Conservation (phyloP, 2,888 invertebrate species). For the Lepidocyrtinus sp. region DNA sequence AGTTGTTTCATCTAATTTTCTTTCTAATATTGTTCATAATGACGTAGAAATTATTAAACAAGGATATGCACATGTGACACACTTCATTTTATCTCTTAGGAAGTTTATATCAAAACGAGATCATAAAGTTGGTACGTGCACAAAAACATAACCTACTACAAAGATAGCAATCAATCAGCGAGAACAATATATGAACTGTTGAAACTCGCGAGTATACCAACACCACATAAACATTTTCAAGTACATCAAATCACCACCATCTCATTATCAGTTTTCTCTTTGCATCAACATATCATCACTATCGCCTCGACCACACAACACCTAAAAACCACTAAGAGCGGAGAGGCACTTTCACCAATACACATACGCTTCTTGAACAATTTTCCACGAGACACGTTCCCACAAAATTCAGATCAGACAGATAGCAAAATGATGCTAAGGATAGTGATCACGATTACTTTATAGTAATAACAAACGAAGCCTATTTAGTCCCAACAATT, state of each 20-base stretch:
- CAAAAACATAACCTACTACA: neutral
- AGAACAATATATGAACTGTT: too few relatives aligned
- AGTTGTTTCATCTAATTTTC: conserved; percentile 10
- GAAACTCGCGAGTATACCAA: neutral
- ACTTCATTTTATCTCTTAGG: too few relatives aligned
- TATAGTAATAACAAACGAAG: conserved; percentile 33
- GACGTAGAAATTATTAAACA: conserved; percentile 12
- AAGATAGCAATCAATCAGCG: neutral
- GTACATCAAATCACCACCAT: conserved; percentile 4
- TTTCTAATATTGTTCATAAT: neutral
- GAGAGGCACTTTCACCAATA: conserved; percentile 13
- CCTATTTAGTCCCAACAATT: conserved; percentile 25
- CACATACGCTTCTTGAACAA: too few relatives aligned
- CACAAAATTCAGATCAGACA: too few relatives aligned
- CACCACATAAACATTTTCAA: too few relatives aligned
- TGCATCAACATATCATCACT: too few relatives aligned
- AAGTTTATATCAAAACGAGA: too few relatives aligned
- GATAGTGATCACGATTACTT: conserved; percentile 6
- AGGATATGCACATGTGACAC: too few relatives aligned
- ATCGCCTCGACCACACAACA: neutral
- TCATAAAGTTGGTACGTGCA: neutral
- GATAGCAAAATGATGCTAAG: neutral
- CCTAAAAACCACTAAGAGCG: neutral
- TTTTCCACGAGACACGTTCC: too few relatives aligned
- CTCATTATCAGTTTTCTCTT: neutral